A percentile compares a stretch with the other conserved stretches of the same genome.
These are phyloP conservation scores for Caenorhabditis latens DNA, from an alignment of 1,140 invertebrate genomes.

Conservation along the genomic window DNA sequence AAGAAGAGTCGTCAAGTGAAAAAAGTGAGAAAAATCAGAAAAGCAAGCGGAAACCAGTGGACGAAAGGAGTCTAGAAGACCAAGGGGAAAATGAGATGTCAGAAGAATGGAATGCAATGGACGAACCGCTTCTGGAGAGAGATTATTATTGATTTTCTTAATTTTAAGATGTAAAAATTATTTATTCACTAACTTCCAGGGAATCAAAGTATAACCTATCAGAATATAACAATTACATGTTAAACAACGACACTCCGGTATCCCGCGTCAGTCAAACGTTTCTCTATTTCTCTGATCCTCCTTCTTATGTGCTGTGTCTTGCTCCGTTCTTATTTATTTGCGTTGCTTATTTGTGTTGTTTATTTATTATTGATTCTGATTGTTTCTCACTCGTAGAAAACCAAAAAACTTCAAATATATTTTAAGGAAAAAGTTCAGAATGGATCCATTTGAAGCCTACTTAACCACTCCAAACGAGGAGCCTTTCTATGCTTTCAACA, in stretches of 20 bases:
- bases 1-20: not conserved
- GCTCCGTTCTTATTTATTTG: too few species aligned
- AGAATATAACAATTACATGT: too few species aligned
- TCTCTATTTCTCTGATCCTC: not conserved
- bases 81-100: not conserved
- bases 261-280: not conserved
- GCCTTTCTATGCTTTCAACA: not conserved
- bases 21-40: not conserved
- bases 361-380: too few species aligned
- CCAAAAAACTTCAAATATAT: too few species aligned
- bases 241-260: too few species aligned
- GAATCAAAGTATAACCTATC: too few species aligned
- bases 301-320: too few species aligned
- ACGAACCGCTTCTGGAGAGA: not conserved
- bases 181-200: too few species aligned
- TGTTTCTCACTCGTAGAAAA: too few species aligned
- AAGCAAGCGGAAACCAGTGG: not conserved
- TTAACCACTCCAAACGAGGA: not conserved
- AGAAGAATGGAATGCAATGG: not conserved
- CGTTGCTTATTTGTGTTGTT: too few species aligned
- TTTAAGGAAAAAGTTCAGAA: too few species aligned
- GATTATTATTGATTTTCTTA: not conserved
- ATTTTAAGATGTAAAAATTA: not conserved
- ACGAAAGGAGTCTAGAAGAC: slow-evolving; percentile 21
- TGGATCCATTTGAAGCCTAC: too few species aligned